phyloP scores from a whole-genome alignment of 2,113 vertebrate species.

The Electrona antarctica region DNA sequence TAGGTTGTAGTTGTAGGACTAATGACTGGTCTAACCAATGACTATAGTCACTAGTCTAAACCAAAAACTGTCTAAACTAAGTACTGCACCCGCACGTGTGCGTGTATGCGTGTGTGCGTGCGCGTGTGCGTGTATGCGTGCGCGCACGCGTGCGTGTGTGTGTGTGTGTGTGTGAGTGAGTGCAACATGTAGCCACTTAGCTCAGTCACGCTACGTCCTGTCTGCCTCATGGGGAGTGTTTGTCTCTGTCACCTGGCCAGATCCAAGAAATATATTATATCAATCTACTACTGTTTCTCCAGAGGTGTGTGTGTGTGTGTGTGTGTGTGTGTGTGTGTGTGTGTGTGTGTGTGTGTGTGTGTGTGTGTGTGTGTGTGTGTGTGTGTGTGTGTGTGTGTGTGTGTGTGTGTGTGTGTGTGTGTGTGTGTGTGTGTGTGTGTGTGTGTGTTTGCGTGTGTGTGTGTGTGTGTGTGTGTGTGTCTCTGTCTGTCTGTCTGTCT shows the following conservation, averaged over 20 bases:
- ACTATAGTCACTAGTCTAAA: no score
- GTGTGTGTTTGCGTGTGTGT: conserved; percentile 19
- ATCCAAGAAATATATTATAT: conserved; percentile 10
- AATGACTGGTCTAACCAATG: no score
- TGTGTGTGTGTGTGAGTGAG: not conserved
- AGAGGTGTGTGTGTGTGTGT: conserved; percentile 18
- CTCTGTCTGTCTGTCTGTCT: no score
- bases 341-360: not conserved
- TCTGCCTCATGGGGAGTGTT: conserved; percentile 20
- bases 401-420: conserved; percentile 15
- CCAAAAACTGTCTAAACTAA: no score
- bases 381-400: not conserved
- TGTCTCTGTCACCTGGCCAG: conserved; percentile 30
- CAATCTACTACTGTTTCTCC: conserved; percentile 27
- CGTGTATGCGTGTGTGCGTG: no score
- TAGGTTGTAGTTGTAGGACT: no score
- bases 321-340: conserved; percentile 6
- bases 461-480: not conserved
- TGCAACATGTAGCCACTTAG: conserved; percentile 18
- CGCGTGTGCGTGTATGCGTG: no score
- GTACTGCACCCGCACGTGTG: no score
- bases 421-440: not conserved
- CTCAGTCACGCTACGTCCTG: conserved; percentile 26
- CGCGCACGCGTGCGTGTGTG: not conserved
- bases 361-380: conserved; percentile 9